Base-by-base conservation (phyloP, 2,113 vertebrate genomes). In the Callospermophilus lateralis region DNA sequence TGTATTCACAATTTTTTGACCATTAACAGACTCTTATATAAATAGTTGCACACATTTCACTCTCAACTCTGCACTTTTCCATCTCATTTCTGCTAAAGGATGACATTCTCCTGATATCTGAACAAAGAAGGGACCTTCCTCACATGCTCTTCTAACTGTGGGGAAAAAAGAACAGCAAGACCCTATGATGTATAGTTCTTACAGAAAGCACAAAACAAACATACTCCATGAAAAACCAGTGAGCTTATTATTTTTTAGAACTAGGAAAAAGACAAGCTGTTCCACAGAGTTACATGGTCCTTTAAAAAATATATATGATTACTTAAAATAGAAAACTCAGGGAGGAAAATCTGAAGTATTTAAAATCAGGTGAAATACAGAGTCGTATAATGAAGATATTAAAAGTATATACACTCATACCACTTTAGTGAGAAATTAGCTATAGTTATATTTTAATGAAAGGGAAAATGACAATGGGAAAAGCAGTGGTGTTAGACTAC, bases 171-270 rank as follows among this genome's bases (percentile, higher is more conserved):
- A 55, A 34, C 19, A 79, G 16, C 34, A 70, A 39, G 19, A 2
- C 24, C 6, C 24, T 22, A n/a, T 63, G n/a, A 95, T 55, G 28
- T 94, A 93, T 12, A 26, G 1, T 13, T 84, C 26, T 45, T 24
- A 74, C n/a, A 76, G 17, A 83, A 92, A 74, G 22, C 63, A 12
- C 16, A 11, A 84, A 87, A 76, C 24, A 76, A 48, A 84, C 51
- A 42, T 3, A 12, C 65, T 28, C 7, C 1, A 0, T n/a, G 89
- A 87, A 79, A 79, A 61, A 90, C 10, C 34, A 61, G 55, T 4
- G 3, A 86, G 32, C n/a, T 91, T 26, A 65, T 92, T 94, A 72
- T 72, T 39, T 92, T 86, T 88, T 45, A 37, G 39, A 84, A 76
- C 19, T 80, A 94, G 67, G 67, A 80, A 94, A 55, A 92, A 65